Conservation (phyloP, 2,113 vertebrate species). For the Scatophagus argus region DNA sequence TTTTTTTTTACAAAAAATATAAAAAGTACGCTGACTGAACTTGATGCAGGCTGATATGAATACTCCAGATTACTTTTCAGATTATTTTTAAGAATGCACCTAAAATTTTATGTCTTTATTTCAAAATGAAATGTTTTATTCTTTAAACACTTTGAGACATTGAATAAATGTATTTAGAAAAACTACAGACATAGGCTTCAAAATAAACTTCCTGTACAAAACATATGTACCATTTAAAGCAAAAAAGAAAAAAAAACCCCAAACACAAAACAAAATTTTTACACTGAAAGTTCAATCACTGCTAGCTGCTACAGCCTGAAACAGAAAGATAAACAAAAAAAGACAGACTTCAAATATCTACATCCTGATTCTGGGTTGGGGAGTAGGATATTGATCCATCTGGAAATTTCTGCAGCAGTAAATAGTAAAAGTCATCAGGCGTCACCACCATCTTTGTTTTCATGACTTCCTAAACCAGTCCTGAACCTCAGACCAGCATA, state of each 20-base stretch:
- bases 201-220: constrained; percentile 80
- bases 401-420: constrained; percentile 43
- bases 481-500: constrained; percentile 9
- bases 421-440: constrained; percentile 56
- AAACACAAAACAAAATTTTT: constrained; percentile 21
- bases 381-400: constrained; percentile 43
- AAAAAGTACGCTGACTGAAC: constrained; percentile 76
- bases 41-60: constrained; percentile 62
- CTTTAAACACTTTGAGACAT: constrained; percentile 69
- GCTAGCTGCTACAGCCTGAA: constrained; percentile 54
- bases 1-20: constrained; percentile 79
- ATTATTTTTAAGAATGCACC: constrained; percentile 65
- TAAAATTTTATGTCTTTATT: constrained; percentile 53
- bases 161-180: constrained; percentile 75
- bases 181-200: constrained; percentile 69
- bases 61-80: constrained; percentile 53
- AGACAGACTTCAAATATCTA: constrained; percentile 75
- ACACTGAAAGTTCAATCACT: constrained; percentile 62
- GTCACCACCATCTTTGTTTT: constrained; percentile 34
- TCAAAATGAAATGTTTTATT: constrained; percentile 57
- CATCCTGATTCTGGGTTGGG: constrained; percentile 66
- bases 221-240: constrained; percentile 61
- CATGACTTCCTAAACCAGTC: constrained; percentile 43
- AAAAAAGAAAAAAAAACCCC: background rate
- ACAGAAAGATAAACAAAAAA: constrained; percentile 40